Evolutionary conservation across 1,140 invertebrate genomes (phyloP).

Genomic region (Drosophila ogumai): DNA sequence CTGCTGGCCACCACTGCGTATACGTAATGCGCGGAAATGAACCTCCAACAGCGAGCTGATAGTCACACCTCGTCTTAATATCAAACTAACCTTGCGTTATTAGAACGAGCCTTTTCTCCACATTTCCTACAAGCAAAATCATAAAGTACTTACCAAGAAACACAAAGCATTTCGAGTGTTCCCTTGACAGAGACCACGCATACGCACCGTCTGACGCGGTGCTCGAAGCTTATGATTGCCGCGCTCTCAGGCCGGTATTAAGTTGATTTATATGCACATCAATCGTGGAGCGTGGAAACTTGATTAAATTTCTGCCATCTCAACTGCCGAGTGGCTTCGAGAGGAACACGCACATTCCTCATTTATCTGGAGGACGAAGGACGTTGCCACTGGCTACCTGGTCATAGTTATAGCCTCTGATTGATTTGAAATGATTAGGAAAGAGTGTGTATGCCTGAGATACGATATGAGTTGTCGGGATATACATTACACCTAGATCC

Average conservation of each 20-base stretch:
- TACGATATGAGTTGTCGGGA: slow-evolving; percentile 8
- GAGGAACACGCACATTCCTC: slow-evolving; percentile 45
- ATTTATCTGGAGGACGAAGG: slow-evolving; percentile 26
- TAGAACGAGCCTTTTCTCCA: neutral
- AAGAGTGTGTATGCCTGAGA: slow-evolving; percentile 2
- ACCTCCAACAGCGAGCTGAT: too few species aligned
- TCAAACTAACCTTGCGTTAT: neutral
- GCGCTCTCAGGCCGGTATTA: slow-evolving; percentile 12
- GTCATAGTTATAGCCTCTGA: slow-evolving; percentile 42
- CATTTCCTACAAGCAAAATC: neutral
- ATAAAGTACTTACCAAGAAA: neutral
- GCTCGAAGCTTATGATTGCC: slow-evolving; percentile 27
- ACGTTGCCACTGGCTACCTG: slow-evolving; percentile 52
- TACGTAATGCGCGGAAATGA: slow-evolving; percentile 39
- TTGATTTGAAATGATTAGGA: slow-evolving; percentile 42
- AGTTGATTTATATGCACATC: slow-evolving; percentile 51
- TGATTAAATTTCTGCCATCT: slow-evolving; percentile 45
- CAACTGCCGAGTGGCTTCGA: slow-evolving; percentile 18
- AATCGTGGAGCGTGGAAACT: slow-evolving; percentile 30
- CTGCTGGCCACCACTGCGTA: slow-evolving; percentile 13
- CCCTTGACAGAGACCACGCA: slow-evolving; percentile 29
- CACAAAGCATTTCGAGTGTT: neutral
- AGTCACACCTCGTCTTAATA: neutral
- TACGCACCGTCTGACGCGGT: slow-evolving; percentile 14
- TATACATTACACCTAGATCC: slow-evolving; percentile 6